Conservation (phyloP, 2,888 invertebrate genomes). For the Drosophila kokeensis region DNA sequence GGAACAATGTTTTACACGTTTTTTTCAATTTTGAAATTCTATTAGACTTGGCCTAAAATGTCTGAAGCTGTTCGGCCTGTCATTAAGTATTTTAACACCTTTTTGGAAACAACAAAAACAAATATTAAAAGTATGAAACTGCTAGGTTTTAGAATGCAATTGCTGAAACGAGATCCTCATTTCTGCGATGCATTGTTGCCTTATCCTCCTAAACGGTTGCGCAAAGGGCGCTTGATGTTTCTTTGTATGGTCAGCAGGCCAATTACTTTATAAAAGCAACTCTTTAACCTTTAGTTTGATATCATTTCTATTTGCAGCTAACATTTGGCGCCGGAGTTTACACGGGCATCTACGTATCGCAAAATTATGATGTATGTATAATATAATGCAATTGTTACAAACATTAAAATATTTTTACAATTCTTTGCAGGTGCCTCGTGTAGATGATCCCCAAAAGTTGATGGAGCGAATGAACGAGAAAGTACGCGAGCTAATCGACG, state of each 20-base stretch:
- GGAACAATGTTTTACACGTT: not conserved
- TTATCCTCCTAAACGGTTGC: conserved; percentile 44
- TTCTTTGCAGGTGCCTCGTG: conserved; percentile 90
- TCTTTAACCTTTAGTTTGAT: not conserved
- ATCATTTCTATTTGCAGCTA: conserved; percentile 85
- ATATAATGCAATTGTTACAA: not conserved
- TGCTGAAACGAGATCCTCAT: conserved; percentile 17
- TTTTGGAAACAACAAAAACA: conserved; percentile 17
- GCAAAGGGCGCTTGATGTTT: conserved; percentile 33
- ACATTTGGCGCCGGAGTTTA: conserved; percentile 89
- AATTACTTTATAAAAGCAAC: not conserved
- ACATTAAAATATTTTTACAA: not conserved
- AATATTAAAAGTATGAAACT: conserved; percentile 56
- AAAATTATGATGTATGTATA: conserved; percentile 89
- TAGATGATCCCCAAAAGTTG: conserved; percentile 92
- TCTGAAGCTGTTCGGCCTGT: not conserved
- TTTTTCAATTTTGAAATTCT: not conserved
- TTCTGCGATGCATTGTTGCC: conserved; percentile 32
- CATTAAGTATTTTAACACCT: not conserved
- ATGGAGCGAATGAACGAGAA: conserved; percentile 86
- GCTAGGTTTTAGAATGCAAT: conserved; percentile 42
- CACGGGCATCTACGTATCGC: conserved; percentile 89
- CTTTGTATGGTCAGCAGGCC: conserved; percentile 46
- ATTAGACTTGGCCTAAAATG: not conserved
- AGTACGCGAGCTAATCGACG: conserved; percentile 86